Evolutionary conservation across 2,888 invertebrate species (phyloP), one percentile per base, ranked within the genome.

Genomic region (Physocephala rufipes): DNA sequence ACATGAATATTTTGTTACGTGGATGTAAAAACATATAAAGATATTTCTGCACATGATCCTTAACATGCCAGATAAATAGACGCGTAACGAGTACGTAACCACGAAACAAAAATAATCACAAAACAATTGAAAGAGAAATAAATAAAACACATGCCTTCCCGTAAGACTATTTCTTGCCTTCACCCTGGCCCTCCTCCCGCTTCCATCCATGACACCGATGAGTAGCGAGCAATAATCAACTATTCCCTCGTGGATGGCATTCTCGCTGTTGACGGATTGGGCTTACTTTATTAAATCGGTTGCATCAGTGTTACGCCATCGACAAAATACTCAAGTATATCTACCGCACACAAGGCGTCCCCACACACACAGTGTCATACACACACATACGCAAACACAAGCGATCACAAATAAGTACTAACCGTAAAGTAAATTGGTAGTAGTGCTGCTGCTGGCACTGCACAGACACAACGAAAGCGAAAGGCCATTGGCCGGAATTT

Each of bases 401-500:
- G 36, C 36, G 36, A 36, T 36, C 36, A 36, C 36, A 36, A 7
- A 36, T 7, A 9, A 36, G 9, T 36, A 9, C 36, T 36, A 36
- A 36, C 36, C 36, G 36, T 36, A 7, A 68, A 4, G 36, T 36
- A 36, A 36, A 36, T 9, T 36, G 71, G 67, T 71, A n/a, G n/a
- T n/a, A 65, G 55, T 63, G 47, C 36, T 36, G n/a, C 28, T 43
- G 28, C 30, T 19, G 53, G 19, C 62, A 28, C 55, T 26, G 59
- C 75, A 80, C 80, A 76, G 80, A 82, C 80, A 84, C 84, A 84
- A 81, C 81, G 82, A 85, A 84, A 84, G 83, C 81, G 83, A 86
- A 85, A 86, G 86, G 86, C 85, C 86, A 86, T 85, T 86, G 86
- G 85, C 86, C 86, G 85, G 85, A 86, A 86, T 85, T 84, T 84